These are phyloP conservation scores for Lanistes nyassanus DNA, from an alignment of 1,140 invertebrate genomes.

Conservation along the genomic window DNA sequence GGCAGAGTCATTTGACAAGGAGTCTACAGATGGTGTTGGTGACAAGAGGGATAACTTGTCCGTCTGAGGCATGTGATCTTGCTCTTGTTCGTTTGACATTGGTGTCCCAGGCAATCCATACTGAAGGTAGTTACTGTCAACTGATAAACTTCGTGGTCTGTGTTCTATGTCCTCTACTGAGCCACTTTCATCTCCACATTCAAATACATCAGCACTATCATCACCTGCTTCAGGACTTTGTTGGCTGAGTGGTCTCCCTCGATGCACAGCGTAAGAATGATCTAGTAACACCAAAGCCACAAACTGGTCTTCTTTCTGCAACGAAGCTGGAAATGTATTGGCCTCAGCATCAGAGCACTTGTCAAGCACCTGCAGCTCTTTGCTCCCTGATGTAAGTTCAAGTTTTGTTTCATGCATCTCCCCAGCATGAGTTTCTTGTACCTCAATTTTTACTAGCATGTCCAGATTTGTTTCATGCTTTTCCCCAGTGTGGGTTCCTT, in stretches of 20 bases:
- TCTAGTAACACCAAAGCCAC: slow-evolving; percentile 8
- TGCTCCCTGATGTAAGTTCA: slow-evolving; percentile 13
- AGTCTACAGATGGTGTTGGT: slow-evolving; percentile 31
- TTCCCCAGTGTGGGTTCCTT: not conserved
- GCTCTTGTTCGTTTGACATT: slow-evolving; percentile 50
- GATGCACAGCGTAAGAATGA: slow-evolving; percentile 27
- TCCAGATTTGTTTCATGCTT: not conserved
- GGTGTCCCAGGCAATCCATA: slow-evolving; percentile 33
- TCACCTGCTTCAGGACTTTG: slow-evolving; percentile 1
- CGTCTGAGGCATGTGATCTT: slow-evolving; percentile 31
- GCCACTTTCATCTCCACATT: slow-evolving; percentile 23
- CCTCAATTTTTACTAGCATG: too few species aligned
- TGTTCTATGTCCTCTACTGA: slow-evolving; percentile 37
- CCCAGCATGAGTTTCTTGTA: not conserved
- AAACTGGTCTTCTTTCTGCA: not conserved
- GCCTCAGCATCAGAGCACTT: not conserved
- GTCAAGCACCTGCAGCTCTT: not conserved
- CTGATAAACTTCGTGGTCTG: slow-evolving; percentile 30
- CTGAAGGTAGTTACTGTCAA: slow-evolving; percentile 37
- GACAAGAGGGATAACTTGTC: slow-evolving; percentile 21
- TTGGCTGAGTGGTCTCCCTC: not conserved
- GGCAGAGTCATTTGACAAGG: slow-evolving; percentile 22
- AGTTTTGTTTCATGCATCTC: not conserved
- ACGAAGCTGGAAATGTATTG: not conserved
- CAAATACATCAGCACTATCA: slow-evolving; percentile 27